Base-by-base conservation (phyloP, 2,113 vertebrate species). In the Todiramphus saurophagus region DNA sequence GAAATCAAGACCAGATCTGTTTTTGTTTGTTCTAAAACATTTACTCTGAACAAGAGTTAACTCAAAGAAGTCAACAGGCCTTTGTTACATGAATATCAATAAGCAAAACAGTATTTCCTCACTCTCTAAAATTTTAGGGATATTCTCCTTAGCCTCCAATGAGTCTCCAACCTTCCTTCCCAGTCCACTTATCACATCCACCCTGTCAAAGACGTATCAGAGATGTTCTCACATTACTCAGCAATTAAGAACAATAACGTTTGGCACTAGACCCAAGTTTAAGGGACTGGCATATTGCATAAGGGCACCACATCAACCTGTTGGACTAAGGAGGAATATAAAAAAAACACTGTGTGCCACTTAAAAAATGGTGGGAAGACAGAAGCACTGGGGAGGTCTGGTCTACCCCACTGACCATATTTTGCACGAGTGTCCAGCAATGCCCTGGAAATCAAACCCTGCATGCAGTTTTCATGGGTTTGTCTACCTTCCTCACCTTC, bases 261-360 rank as follows among this genome's bases (percentile, higher is more conserved):
- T 27, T 69, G 37, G 30, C 37, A 41, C 31, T 8, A 18, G n/a
- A 59, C 8, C 9, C 50, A 28, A 33, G 8, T 73, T 76, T 33
- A 84, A 62, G 30, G 20, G 30, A 48, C 5, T 0, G 0, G 17
- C 19, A 66, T 31, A 4, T 39, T 48, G 24, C 12, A 4, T 50
- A 23, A 30, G 31, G 25, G 35, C 70, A 74, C 30, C 23, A 78
- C 20, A 44, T 28, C 10, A 43, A 19, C 24, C 9, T 18, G 17
- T 33, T 9, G 12, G 14, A n/a, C 11, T 53, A 27, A 9, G n/a
- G 13, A 72, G 30, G 41, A 87, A 73, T 33, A 60, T 9, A 28
- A 51, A 28, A 7, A 77, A 30, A 25, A 3, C 48, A 48, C 1
- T 0, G 1, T 10, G 1, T 78, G 58, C 28, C 43, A 20, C 46